phyloP scores from a whole-genome alignment of 2,888 invertebrate genomes.

The Zeuzera pyrina region DNA sequence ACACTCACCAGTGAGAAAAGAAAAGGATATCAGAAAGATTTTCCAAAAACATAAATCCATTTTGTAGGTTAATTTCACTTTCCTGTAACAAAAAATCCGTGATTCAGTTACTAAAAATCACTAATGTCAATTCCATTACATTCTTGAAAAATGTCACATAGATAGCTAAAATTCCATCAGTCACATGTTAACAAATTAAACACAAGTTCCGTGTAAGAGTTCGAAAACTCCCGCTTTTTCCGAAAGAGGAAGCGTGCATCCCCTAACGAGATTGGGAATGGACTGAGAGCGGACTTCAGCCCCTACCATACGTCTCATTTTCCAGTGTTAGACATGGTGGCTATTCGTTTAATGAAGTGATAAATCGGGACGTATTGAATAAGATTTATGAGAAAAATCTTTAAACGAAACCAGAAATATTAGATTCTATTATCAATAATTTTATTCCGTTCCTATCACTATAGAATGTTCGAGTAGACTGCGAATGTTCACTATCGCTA shows the following conservation, averaged over 20 bases:
- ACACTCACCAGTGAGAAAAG: slow-evolving; percentile 16
- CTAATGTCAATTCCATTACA: too few species aligned
- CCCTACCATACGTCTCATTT: background rate
- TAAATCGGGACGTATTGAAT: slow-evolving; percentile 1
- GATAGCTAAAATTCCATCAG: too few species aligned
- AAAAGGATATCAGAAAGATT: slow-evolving; percentile 10
- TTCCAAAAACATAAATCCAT: slow-evolving; percentile 29
- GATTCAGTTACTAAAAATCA: too few species aligned
- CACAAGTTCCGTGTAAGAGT: slow-evolving; percentile 18
- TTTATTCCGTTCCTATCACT: too few species aligned
- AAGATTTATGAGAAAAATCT: slow-evolving; percentile 1
- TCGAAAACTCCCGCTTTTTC: slow-evolving; percentile 28
- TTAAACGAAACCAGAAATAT: too few species aligned
- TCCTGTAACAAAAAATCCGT: too few species aligned
- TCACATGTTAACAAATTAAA: slow-evolving; percentile 10
- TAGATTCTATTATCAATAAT: too few species aligned
- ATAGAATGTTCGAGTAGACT: too few species aligned
- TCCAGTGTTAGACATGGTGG: too few species aligned
- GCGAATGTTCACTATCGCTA: too few species aligned
- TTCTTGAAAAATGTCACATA: too few species aligned
- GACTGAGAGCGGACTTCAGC: slow-evolving; percentile 19
- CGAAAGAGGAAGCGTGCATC: slow-evolving; percentile 17
- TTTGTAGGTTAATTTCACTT: slow-evolving; percentile 10
- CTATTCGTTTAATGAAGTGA: slow-evolving; percentile 2
- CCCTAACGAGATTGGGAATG: slow-evolving; percentile 12